phyloP scores from a whole-genome alignment of 2,113 vertebrate species.

The Strix aluco region DNA sequence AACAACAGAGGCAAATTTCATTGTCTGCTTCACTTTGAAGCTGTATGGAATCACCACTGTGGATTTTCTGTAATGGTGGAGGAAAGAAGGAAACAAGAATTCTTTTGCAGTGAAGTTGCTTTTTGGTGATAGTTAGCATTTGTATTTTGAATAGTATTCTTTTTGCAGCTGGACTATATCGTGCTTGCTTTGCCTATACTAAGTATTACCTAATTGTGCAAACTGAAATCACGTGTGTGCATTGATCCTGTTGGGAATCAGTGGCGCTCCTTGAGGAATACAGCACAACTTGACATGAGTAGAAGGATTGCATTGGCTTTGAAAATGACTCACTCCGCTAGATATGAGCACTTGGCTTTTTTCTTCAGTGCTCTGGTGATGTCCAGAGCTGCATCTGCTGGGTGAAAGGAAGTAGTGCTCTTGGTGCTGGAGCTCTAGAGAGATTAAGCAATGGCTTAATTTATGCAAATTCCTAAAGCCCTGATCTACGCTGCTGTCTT shows the following conservation, averaged over 20 bases:
- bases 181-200: neutral
- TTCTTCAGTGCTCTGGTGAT: neutral
- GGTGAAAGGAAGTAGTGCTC: neutral
- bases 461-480: neutral
- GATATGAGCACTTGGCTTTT: neutral
- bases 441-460: neutral
- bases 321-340: neutral
- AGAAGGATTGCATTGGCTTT: neutral
- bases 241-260: neutral
- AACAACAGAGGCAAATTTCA: slow-evolving; percentile 4
- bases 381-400: slow-evolving; percentile 2
- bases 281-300: neutral
- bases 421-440: neutral
- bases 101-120: neutral
- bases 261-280: neutral
- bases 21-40: slow-evolving; percentile 32
- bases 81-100: neutral
- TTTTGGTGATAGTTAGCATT: slow-evolving; percentile 8
- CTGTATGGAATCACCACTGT: slow-evolving; percentile 11
- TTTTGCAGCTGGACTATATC: neutral
- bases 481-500: neutral
- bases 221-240: neutral
- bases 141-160: neutral
- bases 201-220: neutral
- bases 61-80: neutral